Conservation (phyloP, 2,888 invertebrate genomes). For the Microctonus hyperodae region DNA sequence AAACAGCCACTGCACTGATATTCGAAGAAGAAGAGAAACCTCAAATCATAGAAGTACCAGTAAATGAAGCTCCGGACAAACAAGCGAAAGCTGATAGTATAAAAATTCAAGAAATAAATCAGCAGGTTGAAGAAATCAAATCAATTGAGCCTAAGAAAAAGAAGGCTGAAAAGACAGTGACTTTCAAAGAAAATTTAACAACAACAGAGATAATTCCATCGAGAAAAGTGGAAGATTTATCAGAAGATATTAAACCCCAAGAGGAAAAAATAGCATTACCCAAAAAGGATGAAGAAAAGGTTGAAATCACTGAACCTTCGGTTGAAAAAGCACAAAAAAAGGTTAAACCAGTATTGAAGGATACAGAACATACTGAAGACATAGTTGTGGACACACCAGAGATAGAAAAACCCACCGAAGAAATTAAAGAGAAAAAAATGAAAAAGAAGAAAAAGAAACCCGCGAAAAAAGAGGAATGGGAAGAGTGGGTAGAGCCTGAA, state of each 20-base stretch:
- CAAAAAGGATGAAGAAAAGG: slow-evolving; percentile 48
- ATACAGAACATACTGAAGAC: too few relatives aligned
- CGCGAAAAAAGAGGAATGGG: slow-evolving; percentile 46
- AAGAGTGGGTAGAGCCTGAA: slow-evolving; percentile 58
- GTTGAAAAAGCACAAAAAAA: too few relatives aligned
- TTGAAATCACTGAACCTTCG: slow-evolving; percentile 55
- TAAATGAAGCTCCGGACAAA: slow-evolving; percentile 41
- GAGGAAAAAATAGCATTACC: slow-evolving; percentile 16
- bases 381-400: slow-evolving; percentile 35
- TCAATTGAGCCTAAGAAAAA: slow-evolving; percentile 43
- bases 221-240: slow-evolving; percentile 42
- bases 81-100: slow-evolving; percentile 34
- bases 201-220: slow-evolving; percentile 43
- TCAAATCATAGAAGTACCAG: slow-evolving; percentile 24
- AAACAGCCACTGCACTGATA: background rate
- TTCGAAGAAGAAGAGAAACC: background rate
- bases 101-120: too few relatives aligned
- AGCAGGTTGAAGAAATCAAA: slow-evolving; percentile 26
- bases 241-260: slow-evolving; percentile 40
- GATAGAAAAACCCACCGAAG: slow-evolving; percentile 26
- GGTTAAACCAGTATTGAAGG: too few relatives aligned
- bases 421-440: slow-evolving; percentile 42
- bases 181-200: slow-evolving; percentile 38
- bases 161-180: slow-evolving; percentile 40
- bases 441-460: slow-evolving; percentile 44